Base-by-base conservation (phyloP, 2,113 vertebrate genomes). In the Sitta europaea region DNA sequence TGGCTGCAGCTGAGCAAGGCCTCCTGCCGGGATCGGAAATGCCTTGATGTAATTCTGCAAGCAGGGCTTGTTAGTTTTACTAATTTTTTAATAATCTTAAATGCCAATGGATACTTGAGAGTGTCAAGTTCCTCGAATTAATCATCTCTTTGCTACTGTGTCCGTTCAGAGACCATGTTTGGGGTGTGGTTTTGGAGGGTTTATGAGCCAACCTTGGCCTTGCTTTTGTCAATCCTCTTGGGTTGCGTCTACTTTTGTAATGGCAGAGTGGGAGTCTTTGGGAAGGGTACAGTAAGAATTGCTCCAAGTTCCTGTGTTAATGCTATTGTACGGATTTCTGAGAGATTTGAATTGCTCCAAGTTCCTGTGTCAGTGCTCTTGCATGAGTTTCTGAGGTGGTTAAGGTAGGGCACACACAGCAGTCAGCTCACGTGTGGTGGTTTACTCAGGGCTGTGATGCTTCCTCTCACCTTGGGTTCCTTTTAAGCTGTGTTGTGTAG, bases 101-200 rank as follows among this genome's bases (percentile, higher is more conserved):
- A 16, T 12, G 6, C 28, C 40, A 2, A 0, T 6, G 14, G 4
- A 0, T 21, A 28, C 11, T 24, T 5, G 0, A 3, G 0, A 3
- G 1, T 16, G 9, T 16, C 33, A 8, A 4, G 11, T n/a, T 50
- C 10, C 9, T 3, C 7, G 23, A 33, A 13, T 76, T 79, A 58
- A 65, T 61, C 0, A 8, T 50, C 2, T 67, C 35, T 9, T 61
- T 88, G 42, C 50, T 76, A 1, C 33, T 76, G 23, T 79, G 62
- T 63, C 58, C 42, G 31, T 36, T 12, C 15, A 16, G 35, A 29
- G 22, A 11, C 36, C 10, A 6, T 9, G 9, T 2, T 12, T 23
- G 11, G 18, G 3, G 2, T 2, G 25, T 5, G 25, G 33, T 14
- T 86, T 82, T 53, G 25, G 61, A 68, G 45, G 50, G 9, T 65